Evolutionary conservation across 2,113 vertebrate species (phyloP).

Genomic region (Grallaria varia): DNA sequence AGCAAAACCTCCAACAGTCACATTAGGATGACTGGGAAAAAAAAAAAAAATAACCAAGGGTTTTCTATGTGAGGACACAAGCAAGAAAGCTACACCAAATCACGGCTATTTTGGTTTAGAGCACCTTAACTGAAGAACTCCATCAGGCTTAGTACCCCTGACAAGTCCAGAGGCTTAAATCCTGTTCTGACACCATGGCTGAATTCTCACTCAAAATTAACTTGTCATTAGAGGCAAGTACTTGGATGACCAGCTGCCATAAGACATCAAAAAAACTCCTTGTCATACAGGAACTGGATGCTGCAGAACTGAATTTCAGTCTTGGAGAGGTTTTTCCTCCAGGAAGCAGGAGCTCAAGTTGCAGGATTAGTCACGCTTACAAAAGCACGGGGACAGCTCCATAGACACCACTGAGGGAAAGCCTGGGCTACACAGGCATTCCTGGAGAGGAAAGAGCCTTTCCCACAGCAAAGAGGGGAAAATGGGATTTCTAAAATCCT

Average conservation of each 20-base stretch:
- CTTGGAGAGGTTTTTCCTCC: not conserved
- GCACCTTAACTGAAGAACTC: not conserved
- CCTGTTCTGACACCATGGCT: not conserved
- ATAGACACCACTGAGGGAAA: not conserved
- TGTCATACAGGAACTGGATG: not conserved
- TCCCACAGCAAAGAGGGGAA: not conserved
- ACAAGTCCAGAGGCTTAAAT: not conserved
- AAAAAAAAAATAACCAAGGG: not conserved
- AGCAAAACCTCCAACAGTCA: not conserved
- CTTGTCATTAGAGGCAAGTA: not conserved
- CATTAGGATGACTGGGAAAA: accelerated
- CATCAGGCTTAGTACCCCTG: not conserved
- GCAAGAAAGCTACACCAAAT: not conserved
- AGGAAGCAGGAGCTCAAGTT: not conserved
- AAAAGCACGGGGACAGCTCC: not conserved
- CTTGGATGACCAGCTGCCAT: not conserved
- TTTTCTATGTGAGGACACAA: not conserved
- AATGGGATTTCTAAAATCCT: not conserved
- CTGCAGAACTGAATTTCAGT: not conserved
- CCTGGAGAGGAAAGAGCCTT: not conserved
- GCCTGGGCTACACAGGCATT: not conserved
- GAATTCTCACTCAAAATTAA: not conserved
- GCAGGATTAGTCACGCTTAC: not conserved
- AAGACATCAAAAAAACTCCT: not conserved
- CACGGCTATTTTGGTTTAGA: not conserved